Conservation (phyloP, 2,797 vertebrate genomes). For the Poeciliopsis presidionis region DNA sequence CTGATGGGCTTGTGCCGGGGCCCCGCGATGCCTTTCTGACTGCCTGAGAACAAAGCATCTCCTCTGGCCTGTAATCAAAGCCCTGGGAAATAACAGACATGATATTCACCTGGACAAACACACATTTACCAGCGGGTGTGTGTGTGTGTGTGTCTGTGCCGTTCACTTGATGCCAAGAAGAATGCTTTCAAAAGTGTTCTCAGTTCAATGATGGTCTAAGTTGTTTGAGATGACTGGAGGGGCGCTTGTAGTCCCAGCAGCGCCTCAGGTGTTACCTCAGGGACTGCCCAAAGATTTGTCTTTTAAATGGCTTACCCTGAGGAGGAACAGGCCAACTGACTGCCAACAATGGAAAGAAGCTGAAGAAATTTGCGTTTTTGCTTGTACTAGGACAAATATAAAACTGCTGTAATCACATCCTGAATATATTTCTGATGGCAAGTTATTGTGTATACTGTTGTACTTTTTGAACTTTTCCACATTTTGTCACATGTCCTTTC, state of each 20-base stretch:
- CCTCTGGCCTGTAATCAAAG: conserved; percentile 81
- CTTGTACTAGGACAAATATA: conserved; percentile 6
- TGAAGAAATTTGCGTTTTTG: conserved; percentile 12
- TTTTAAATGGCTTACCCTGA: conserved; percentile 51
- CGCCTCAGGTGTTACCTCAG: conserved; percentile 62
- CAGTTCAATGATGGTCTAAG: conserved; percentile 19
- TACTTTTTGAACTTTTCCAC: neutral
- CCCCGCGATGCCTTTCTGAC: conserved; percentile 59
- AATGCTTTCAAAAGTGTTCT: conserved; percentile 35
- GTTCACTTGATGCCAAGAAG: conserved; percentile 31
- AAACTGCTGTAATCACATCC: conserved; percentile 18
- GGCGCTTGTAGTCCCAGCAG: conserved; percentile 41
- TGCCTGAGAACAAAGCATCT: conserved; percentile 77
- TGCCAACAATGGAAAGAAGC: conserved; percentile 19
- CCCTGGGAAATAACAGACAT: conserved; percentile 78
- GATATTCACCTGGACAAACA: conserved; percentile 71
- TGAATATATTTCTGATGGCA: conserved; percentile 14
- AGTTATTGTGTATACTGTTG: neutral
- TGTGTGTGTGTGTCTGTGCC: conserved; percentile 18
- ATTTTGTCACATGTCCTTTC: neutral
- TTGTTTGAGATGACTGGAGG: conserved; percentile 34
- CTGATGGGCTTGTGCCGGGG: conserved; percentile 55
- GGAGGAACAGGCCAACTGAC: conserved; percentile 36
- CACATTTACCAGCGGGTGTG: conserved; percentile 32
- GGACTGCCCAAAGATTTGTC: conserved; percentile 51